These are phyloP conservation scores for Papilio machaon DNA, from an alignment of 1,140 invertebrate genomes.

Conservation along the genomic window DNA sequence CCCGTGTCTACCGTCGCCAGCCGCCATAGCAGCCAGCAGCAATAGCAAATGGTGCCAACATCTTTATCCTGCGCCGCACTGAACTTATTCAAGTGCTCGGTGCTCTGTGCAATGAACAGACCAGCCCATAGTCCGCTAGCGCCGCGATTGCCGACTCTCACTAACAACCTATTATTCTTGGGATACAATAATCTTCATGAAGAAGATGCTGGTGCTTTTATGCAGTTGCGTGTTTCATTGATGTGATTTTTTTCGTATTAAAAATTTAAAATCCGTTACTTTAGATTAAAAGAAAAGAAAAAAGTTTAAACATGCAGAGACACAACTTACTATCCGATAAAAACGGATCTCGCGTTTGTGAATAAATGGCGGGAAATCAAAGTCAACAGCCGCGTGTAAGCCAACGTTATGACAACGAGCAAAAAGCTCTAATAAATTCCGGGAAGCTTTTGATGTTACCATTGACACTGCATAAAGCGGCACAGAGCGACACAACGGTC, in stretches of 20 bases:
- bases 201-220: neutral
- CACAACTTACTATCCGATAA: neutral
- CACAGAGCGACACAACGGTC: neutral
- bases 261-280: neutral
- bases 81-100: neutral
- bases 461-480: neutral
- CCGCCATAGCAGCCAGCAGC: neutral
- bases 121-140: neutral
- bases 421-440: conserved; percentile 7
- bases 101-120: neutral
- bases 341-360: neutral
- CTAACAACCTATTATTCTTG: neutral
- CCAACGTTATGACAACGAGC: conserved; percentile 1
- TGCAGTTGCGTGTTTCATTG: neutral
- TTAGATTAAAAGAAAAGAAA: neutral
- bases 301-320: neutral
- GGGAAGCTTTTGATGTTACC: neutral
- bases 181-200: neutral
- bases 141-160: neutral
- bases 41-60: neutral
- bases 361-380: neutral
- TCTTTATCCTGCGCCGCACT: neutral
- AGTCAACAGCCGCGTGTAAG: neutral
- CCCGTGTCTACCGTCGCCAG: neutral
- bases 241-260: too few relatives aligned